phyloP scores from a whole-genome alignment of 2,113 vertebrate species.

The Crotophaga sulcirostris region DNA sequence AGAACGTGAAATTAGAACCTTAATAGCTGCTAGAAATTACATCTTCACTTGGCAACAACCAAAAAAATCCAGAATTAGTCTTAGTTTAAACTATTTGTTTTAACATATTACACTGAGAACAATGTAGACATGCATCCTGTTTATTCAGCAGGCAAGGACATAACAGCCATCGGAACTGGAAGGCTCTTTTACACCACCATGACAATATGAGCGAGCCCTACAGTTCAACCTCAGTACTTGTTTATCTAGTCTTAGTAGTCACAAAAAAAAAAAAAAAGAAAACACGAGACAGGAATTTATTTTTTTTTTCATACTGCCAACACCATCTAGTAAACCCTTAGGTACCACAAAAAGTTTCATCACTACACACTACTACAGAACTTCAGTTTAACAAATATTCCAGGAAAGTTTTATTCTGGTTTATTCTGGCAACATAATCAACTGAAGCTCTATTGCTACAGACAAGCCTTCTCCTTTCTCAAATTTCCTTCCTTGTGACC shows the following conservation, averaged over 20 bases:
- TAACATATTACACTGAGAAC: slow-evolving; percentile 14
- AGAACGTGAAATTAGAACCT: not conserved
- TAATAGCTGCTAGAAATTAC: not conserved
- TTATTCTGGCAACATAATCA: not conserved
- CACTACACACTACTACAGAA: not conserved
- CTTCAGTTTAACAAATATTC: not conserved
- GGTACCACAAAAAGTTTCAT: not conserved
- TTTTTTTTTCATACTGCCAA: not conserved
- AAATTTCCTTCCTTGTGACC: not conserved
- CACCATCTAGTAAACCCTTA: not conserved
- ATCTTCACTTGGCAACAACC: not conserved
- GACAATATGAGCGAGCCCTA: not conserved
- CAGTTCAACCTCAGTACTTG: not conserved
- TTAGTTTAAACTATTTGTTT: not conserved
- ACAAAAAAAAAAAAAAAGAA: not conserved
- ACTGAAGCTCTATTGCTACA: not conserved
- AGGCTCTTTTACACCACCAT: not conserved
- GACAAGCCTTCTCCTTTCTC: not conserved
- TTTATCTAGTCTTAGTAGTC: not conserved
- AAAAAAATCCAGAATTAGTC: not conserved
- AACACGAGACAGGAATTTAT: not conserved
- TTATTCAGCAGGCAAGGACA: not conserved
- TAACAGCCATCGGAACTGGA: not conserved
- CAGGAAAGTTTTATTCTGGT: not conserved
- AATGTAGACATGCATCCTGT: slow-evolving; percentile 44